A percentile compares a stretch with the other conserved stretches of the same genome.
Evolutionary conservation across 2,797 vertebrate species (phyloP).

Genomic region (Tokudaia tokunoshimensis): DNA sequence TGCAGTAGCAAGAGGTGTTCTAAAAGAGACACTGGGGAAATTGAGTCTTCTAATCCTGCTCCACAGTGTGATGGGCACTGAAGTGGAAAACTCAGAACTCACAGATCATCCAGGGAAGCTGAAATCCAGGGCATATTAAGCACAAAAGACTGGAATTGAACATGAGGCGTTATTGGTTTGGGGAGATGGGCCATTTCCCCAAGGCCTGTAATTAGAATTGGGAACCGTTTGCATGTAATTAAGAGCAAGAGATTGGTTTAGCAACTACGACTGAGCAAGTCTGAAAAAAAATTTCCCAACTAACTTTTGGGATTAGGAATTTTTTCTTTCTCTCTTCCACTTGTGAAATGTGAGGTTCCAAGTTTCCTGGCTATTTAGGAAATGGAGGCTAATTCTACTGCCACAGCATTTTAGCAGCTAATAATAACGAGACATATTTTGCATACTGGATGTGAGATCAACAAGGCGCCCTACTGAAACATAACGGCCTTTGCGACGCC

Average conservation of each 20-base stretch:
- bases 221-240: constrained; percentile 81
- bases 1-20: constrained; percentile 61
- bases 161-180: constrained; percentile 75
- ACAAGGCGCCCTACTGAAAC: constrained; percentile 83
- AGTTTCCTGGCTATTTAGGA: constrained; percentile 63
- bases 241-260: constrained; percentile 79
- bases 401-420: constrained; percentile 74
- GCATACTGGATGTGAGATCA: constrained; percentile 85
- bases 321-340: constrained; percentile 21
- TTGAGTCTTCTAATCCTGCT: constrained; percentile 60
- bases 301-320: constrained; percentile 70
- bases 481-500: constrained; percentile 88
- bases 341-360: constrained; percentile 55
- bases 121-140: constrained; percentile 72
- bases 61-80: constrained; percentile 56
- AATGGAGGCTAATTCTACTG: constrained; percentile 77
- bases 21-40: constrained; percentile 36
- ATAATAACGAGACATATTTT: constrained; percentile 79
- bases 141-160: constrained; percentile 76
- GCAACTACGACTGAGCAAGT: constrained; percentile 72
- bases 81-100: constrained; percentile 70
- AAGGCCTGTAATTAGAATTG: constrained; percentile 79
- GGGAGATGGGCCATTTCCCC: constrained; percentile 78
- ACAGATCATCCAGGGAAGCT: constrained; percentile 64
- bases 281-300: constrained; percentile 50